Evolutionary conservation across 1,140 invertebrate species (phyloP), one percentile per base, ranked within the genome.

Genomic region (Ridgeia piscesae): DNA sequence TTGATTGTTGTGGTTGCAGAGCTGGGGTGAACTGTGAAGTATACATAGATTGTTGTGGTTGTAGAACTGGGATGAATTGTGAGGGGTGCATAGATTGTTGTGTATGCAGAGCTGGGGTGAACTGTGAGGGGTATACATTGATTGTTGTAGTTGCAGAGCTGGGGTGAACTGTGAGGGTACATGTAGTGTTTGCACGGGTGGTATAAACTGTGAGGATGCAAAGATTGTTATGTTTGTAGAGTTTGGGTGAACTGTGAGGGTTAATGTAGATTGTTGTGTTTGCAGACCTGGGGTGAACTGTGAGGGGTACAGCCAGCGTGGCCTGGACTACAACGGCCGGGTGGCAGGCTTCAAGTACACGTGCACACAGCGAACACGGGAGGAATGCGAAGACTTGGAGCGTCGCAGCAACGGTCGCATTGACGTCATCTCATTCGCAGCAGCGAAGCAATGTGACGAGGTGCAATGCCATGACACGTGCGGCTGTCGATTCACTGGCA

Each of bases 271-370:
- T 35, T 42, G 50, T 92, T 42, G 11, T 93, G 92, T 50, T 91
- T 93, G 35, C 92, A 95, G 95, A 91, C 94, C 93, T 91, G 95
- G 95, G 17, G 93, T 94, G 50, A 94, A 94, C 89, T 95, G 95
- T 91, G 93, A 94, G 88, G 95, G 95, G 21, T 93, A 94, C 91
- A 94, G 94, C 91, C 92, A 94, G 89, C 91, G 92, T 31, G 94
- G 94, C 0, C 92, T 94, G 42, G 93, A 95, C 93, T 91, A 93
- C 31, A 94, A 93, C 90, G 94, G 93, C 11, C 92, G 93, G 33
- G 89, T 93, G 21, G 93, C 92, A 88, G 94, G 93, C 27, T 95
- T 93, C 89, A 92, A 91, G 14, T 94, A 95, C 89, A 92, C 89
- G 6, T 95, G 95, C 93, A 90, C 92, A 8, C 91, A 93, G 21